Evolutionary conservation across 2,797 vertebrate genomes (phyloP).

Genomic region (Sylvia borin): DNA sequence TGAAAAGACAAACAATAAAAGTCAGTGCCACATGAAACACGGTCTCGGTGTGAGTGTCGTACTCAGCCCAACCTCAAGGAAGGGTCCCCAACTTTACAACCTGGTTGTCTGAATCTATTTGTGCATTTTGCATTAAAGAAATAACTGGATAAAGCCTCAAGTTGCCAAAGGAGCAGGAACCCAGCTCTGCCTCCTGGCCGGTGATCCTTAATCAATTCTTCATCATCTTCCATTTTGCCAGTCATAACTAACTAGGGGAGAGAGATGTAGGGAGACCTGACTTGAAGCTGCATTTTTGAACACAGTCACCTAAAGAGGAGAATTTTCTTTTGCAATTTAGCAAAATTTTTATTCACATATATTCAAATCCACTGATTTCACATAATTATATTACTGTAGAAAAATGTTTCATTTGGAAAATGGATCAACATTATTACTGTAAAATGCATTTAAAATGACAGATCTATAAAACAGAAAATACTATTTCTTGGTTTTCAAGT

Average conservation of each 20-base stretch:
- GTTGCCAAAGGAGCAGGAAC: not conserved
- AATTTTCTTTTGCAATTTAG: not conserved
- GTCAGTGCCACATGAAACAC: too few species aligned
- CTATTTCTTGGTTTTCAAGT: not conserved
- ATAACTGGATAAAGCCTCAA: not conserved
- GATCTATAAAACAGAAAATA: too few species aligned
- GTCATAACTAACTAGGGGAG: not conserved
- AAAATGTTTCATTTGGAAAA: not conserved
- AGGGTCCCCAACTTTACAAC: too few species aligned
- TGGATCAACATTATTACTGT: not conserved
- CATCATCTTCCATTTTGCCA: not conserved
- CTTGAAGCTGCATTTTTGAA: not conserved
- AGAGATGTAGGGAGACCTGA: not conserved
- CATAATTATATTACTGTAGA: not conserved
- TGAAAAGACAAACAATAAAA: too few species aligned
- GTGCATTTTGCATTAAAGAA: not conserved
- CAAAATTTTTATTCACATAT: not conserved
- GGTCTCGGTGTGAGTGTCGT: too few species aligned
- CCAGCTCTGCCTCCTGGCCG: not conserved
- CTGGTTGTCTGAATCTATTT: not conserved
- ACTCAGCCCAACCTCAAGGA: too few species aligned
- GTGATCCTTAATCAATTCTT: not conserved
- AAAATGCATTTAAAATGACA: not conserved
- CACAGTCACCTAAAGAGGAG: rapidly evolving
- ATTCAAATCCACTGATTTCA: not conserved